Evolutionary conservation across 2,113 vertebrate species (phyloP).

Genomic region (Charadrius vociferus): DNA sequence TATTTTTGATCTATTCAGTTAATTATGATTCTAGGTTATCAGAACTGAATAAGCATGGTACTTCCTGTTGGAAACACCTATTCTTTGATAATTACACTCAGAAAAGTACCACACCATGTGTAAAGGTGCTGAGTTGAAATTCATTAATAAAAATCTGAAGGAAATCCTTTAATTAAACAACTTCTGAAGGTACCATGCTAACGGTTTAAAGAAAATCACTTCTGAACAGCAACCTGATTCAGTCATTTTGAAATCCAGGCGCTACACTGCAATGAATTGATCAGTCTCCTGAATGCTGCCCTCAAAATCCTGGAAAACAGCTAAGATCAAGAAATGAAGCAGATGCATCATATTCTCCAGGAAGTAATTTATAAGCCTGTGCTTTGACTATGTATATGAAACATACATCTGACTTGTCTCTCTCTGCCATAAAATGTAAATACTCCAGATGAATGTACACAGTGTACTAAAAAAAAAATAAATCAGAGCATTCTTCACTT

Average conservation of each 20-base stretch:
- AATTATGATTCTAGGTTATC: constrained; percentile 13
- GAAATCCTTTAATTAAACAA: constrained; percentile 40
- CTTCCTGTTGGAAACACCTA: constrained; percentile 10
- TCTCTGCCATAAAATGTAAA: constrained; percentile 48
- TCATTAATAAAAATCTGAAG: constrained; percentile 44
- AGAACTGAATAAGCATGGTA: background rate
- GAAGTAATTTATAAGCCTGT: constrained; percentile 35
- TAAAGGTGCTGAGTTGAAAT: constrained; percentile 28
- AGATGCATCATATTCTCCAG: background rate
- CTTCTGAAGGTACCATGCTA: background rate
- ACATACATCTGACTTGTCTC: background rate
- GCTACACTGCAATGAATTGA: constrained; percentile 26
- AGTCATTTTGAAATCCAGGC: constrained; percentile 45
- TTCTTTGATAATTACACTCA: constrained; percentile 44
- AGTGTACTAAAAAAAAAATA: background rate
- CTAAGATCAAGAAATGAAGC: constrained; percentile 37
- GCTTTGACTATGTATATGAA: background rate
- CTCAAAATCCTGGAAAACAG: constrained; percentile 28
- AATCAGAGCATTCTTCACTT: background rate
- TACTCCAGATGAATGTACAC: constrained; percentile 6
- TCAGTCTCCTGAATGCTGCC: constrained; percentile 1
- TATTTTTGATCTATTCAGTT: background rate
- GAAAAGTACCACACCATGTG: constrained; percentile 1
- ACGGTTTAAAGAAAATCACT: constrained; percentile 19
- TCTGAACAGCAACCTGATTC: constrained; percentile 7